Conservation (phyloP, 1,140 invertebrate genomes). For the Meloidogyne exigua region DNA sequence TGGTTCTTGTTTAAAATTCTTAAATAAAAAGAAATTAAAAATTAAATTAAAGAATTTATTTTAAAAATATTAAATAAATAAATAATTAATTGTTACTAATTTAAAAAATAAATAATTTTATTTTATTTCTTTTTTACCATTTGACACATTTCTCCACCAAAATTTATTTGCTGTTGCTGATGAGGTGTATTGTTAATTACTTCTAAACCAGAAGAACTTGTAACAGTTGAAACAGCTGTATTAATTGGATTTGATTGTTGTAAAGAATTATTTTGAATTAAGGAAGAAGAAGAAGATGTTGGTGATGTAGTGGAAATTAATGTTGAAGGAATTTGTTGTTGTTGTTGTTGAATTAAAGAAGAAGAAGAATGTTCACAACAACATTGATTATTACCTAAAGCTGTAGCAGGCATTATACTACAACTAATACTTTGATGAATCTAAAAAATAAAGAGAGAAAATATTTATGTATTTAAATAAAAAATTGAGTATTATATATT, state of each 20-base stretch:
- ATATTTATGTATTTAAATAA: background rate
- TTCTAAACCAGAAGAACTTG: conserved; percentile 21
- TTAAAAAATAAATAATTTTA: too few species aligned
- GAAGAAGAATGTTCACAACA: conserved; percentile 13
- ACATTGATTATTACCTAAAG: conserved; percentile 12
- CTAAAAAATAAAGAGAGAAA: conserved; percentile 19
- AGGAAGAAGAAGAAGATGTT: background rate
- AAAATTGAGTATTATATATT: too few species aligned
- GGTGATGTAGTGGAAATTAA: background rate
- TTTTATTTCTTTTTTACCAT: conserved; percentile 1
- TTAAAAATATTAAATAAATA: background rate
- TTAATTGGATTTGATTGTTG: conserved; percentile 7
- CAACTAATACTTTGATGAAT: conserved; percentile 54
- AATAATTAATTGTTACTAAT: too few species aligned
- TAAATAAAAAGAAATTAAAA: conserved; percentile 24
- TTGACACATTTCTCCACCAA: background rate
- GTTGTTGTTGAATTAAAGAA: background rate
- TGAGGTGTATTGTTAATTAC: conserved; percentile 14
- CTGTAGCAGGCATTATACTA: conserved; percentile 42
- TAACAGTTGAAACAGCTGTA: conserved; percentile 25
- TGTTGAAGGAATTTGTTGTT: background rate
- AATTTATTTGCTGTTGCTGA: conserved; percentile 44
- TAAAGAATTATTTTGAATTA: conserved; percentile 3
- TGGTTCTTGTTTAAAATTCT: conserved; percentile 24
- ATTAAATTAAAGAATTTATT: too few species aligned